Evolutionary conservation across 2,113 vertebrate genomes (phyloP).

Genomic region (Antechinus stuartii): DNA sequence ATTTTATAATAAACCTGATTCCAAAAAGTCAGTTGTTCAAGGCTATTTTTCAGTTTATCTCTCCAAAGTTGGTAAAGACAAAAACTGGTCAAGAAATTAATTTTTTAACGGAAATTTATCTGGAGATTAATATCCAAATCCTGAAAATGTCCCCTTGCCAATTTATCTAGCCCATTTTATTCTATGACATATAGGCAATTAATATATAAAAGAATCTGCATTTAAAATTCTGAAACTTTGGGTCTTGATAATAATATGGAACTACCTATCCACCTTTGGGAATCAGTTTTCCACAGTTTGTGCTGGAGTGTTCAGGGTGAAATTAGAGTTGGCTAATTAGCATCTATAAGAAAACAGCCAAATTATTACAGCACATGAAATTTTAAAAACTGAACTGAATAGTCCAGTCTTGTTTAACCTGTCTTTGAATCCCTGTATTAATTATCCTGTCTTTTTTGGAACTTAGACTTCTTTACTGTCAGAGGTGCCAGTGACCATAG

Average conservation of each 20-base stretch:
- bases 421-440: neutral
- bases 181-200: neutral
- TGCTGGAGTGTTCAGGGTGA: neutral
- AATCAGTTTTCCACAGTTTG: neutral
- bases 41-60: neutral
- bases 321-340: neutral
- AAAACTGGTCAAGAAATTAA: neutral
- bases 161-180: neutral
- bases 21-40: constrained; percentile 12
- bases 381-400: neutral
- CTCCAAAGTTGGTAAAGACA: neutral
- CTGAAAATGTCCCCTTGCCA: neutral
- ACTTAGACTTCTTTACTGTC: neutral
- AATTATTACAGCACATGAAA: neutral
- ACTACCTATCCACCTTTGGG: neutral
- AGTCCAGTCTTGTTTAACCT: neutral
- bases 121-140: neutral
- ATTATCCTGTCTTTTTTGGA: neutral
- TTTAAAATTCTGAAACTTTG: neutral
- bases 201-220: neutral
- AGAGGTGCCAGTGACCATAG: neutral
- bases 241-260: neutral
- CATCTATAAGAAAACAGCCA: neutral
- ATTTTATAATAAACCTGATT: constrained; percentile 14
- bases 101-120: neutral